Percentiles rank a stretch among this genome's conserved stretches.
Evolutionary conservation across 2,888 invertebrate species (phyloP).

Genomic region (Apamea monoglypha): DNA sequence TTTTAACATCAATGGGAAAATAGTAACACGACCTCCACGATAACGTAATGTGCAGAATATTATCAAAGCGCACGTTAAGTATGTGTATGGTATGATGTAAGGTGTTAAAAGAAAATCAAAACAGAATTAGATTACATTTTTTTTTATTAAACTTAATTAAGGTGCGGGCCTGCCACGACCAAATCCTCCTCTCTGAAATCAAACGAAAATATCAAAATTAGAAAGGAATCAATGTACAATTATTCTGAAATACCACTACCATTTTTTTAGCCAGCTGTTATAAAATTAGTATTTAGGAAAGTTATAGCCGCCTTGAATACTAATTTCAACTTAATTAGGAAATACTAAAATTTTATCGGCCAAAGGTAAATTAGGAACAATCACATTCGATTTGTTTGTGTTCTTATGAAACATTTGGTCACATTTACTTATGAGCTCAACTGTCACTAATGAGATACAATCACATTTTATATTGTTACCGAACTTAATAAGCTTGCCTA

Average conservation of each 20-base stretch:
- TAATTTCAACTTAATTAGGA: neutral
- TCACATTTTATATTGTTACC: neutral
- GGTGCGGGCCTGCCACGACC: constrained; percentile 93
- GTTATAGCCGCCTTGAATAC: neutral
- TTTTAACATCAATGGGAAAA: neutral
- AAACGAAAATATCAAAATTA: constrained; percentile 65
- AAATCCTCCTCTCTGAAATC: constrained; percentile 94
- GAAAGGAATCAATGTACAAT: neutral
- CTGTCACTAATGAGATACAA: too few species aligned
- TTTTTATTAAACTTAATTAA: constrained; percentile 87
- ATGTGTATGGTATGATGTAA: neutral
- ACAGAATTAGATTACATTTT: constrained; percentile 60
- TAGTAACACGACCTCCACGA: neutral
- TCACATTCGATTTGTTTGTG: too few species aligned
- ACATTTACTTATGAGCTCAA: too few species aligned
- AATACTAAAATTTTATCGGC: neutral
- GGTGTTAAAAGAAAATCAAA: constrained; percentile 21
- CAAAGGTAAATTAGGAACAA: neutral
- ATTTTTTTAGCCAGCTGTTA: neutral
- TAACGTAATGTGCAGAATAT: neutral
- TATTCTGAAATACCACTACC: neutral
- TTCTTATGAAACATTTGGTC: neutral
- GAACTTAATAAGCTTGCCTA: too few species aligned
- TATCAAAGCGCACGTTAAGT: neutral
- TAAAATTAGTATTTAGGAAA: neutral